phyloP scores from a whole-genome alignment of 2,113 vertebrate genomes.

The Chionodraco myersi region DNA sequence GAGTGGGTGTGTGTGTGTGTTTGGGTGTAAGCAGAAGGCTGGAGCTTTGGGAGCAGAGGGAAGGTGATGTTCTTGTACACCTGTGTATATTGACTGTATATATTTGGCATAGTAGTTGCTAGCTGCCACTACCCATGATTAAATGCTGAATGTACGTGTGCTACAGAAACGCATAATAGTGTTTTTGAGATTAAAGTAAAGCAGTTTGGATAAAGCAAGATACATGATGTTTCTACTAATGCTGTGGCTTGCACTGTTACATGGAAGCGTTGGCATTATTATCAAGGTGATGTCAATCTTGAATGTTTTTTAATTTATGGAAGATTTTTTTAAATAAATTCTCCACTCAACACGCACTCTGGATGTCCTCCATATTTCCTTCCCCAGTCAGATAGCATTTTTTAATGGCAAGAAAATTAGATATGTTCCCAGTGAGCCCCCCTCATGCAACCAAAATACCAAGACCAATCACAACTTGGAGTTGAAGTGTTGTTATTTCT shows the following conservation, averaged over 20 bases:
- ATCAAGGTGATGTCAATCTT: not conserved
- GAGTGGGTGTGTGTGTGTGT: slow-evolving; percentile 26
- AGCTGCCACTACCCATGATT: not conserved
- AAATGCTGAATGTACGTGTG: not conserved
- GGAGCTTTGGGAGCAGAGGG: slow-evolving; percentile 22
- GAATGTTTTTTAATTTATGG: slow-evolving; percentile 5
- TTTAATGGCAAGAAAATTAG: slow-evolving; percentile 2
- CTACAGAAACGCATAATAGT: not conserved
- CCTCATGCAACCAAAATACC: not conserved
- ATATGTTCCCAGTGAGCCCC: not conserved
- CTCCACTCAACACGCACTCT: not conserved
- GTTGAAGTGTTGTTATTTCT: slow-evolving; percentile 13
- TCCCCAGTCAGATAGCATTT: not conserved
- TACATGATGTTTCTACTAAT: not conserved
- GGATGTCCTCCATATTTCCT: not conserved
- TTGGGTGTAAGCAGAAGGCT: slow-evolving; percentile 39
- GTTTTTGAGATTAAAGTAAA: not conserved
- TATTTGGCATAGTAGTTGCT: not conserved
- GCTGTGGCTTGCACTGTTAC: not conserved
- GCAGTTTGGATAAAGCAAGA: not conserved
- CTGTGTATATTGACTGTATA: not conserved
- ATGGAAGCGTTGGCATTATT: not conserved
- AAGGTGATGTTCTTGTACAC: slow-evolving; percentile 20
- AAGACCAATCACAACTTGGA: not conserved
- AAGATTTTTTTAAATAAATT: not conserved